Evolutionary conservation across 2,888 invertebrate species (phyloP).

Genomic region (Zhengitettix transpicula): DNA sequence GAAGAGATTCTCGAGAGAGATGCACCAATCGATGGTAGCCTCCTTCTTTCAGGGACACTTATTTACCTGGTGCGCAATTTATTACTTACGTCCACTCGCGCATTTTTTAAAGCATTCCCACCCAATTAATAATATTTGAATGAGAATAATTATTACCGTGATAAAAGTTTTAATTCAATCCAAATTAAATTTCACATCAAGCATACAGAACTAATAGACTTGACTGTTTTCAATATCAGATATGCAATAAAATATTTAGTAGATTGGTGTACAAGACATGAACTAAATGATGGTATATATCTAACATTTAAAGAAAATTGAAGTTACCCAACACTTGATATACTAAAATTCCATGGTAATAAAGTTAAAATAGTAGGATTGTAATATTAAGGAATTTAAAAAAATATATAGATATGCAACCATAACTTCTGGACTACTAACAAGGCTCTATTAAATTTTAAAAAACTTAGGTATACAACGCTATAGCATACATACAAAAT

Average conservation of each 20-base stretch:
- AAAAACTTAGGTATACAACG: background rate
- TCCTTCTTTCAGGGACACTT: conserved; percentile 3
- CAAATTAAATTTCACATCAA: no score
- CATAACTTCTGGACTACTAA: background rate
- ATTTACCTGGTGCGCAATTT: conserved; percentile 37
- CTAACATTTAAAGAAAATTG: no score
- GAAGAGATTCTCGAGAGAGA: conserved; percentile 6
- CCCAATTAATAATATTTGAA: background rate
- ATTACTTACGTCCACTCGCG: conserved; percentile 33
- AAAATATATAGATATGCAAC: background rate
- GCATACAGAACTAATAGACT: no score
- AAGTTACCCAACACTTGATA: no score
- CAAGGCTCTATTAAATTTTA: background rate
- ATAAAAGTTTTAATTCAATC: no score
- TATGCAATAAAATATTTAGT: no score
- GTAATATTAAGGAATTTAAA: background rate
- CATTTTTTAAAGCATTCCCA: conserved; percentile 14
- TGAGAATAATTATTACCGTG: no score
- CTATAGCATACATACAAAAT: background rate
- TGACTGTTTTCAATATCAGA: no score
- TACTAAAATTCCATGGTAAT: no score
- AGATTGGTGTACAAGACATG: no score
- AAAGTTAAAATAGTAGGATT: no score
- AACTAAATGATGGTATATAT: no score
- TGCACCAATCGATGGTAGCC: conserved; percentile 6